phyloP scores from a whole-genome alignment of 1,140 invertebrate species.

The Drosophila subpulchrella region DNA sequence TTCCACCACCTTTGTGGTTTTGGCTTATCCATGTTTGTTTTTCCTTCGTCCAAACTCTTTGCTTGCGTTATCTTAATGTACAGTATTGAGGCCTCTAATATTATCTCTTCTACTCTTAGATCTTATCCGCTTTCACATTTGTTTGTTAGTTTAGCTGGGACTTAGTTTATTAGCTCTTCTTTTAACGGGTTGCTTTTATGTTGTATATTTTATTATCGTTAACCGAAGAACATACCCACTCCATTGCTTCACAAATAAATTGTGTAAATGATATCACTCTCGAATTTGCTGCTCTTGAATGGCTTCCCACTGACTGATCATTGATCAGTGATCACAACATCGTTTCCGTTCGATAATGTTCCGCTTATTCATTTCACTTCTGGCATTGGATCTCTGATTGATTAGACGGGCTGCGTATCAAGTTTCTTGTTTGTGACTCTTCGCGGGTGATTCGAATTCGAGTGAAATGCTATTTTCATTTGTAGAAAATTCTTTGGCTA shows the following conservation, averaged over 20 bases:
- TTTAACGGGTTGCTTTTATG: background rate
- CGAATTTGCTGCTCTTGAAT: slow-evolving; percentile 6
- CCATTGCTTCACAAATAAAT: background rate
- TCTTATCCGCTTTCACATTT: slow-evolving; percentile 33
- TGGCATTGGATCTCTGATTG: slow-evolving; percentile 18
- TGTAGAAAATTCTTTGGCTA: slow-evolving; percentile 12
- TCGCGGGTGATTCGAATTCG: slow-evolving; percentile 12
- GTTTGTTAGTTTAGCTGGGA: slow-evolving; percentile 15
- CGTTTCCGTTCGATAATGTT: slow-evolving; percentile 36
- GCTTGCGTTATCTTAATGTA: slow-evolving; percentile 25
- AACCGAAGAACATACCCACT: too few relatives aligned
- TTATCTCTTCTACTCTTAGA: slow-evolving; percentile 42
- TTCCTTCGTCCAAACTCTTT: slow-evolving; percentile 17
- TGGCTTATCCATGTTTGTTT: slow-evolving; percentile 12
- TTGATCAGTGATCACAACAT: slow-evolving; percentile 45
- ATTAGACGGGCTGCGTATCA: slow-evolving; percentile 20
- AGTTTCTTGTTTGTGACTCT: slow-evolving; percentile 37
- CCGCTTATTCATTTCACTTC: slow-evolving; percentile 15
- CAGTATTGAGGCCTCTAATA: slow-evolving; percentile 10
- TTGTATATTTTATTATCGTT: background rate
- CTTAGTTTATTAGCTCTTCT: slow-evolving; percentile 18
- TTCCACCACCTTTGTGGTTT: background rate
- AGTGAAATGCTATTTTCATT: slow-evolving; percentile 24
- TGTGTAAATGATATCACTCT: background rate
- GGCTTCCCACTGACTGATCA: slow-evolving; percentile 33